Evolutionary conservation across 2,113 vertebrate genomes (phyloP), one percentile per base, ranked within the genome.

Genomic region (Clarias batrachus): DNA sequence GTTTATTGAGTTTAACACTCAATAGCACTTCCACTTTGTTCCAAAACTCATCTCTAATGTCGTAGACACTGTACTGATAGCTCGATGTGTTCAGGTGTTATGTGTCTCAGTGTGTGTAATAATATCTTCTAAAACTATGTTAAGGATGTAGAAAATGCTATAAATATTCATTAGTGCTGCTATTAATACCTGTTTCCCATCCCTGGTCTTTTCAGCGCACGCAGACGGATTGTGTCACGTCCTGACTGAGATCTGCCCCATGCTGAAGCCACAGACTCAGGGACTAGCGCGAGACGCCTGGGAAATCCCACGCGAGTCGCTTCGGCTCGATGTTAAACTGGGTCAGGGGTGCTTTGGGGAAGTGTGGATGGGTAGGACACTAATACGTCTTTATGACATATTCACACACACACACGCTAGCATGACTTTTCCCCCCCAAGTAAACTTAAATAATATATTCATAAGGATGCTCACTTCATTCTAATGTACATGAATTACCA

Each of bases 291-390:
- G 97, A 65, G 98, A 99, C 0, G 97, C 97, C 85, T 99, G 98
- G 98, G 98, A 99, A 90, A 99, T 99, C 89, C 97, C 97, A 6
- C 94, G 98, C 86, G 97, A 97, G 88, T 98, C 98, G 0, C 95
- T 99, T 87, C 94, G 96, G 57, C 95, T 99, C n/a, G 98, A 99
- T 88, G 94, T 99, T 80, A 99, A 99, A 92, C 96, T 99, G 89
- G 98, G 98, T 17, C 97, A 99, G 94, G 98, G 98, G 90, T 99
- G 98, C 89, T 99, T 99, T 0, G 98, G 98, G 92, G 98, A 99
- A 92, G 98, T 99, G 88, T 99, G 98, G 98, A 98, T 99, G 97
- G 98, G 98, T 99, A 96, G 95, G 48, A 7, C 10, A 4, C 23
- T 3, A 52, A 11, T 41, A 6, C 16, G 41, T n/a, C 41, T 52